A percentile compares a stretch with the other conserved stretches of the same genome.
Evolutionary conservation across 2,797 vertebrate genomes (phyloP).

Genomic region (Lagodon rhomboides): DNA sequence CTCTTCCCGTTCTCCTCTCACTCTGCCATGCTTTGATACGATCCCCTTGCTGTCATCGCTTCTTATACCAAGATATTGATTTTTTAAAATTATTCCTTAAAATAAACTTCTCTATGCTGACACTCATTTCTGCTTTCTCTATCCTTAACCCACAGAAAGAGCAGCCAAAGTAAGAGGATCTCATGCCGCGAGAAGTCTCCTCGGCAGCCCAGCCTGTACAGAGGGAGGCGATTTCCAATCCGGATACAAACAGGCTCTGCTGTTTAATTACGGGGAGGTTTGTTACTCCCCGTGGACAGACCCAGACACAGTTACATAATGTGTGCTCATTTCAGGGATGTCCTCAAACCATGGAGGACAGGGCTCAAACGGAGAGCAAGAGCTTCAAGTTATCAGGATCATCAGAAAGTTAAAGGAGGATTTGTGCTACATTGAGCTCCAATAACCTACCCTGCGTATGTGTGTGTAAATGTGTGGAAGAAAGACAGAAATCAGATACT

Average conservation of each 20-base stretch:
- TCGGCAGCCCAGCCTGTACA: neutral
- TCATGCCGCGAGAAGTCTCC: neutral
- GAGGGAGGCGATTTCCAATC: conserved; percentile 17
- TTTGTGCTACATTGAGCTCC: conserved; percentile 16
- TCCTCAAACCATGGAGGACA: conserved; percentile 29
- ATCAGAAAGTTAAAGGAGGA: conserved; percentile 22
- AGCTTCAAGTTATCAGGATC: neutral
- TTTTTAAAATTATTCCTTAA: conserved; percentile 33
- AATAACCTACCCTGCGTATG: neutral
- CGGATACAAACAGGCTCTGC: conserved; percentile 34
- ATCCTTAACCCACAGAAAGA: neutral
- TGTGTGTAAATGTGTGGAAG: conserved; percentile 5
- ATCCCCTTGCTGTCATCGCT: conserved; percentile 1
- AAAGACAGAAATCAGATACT: conserved; percentile 18
- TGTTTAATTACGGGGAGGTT: conserved; percentile 43
- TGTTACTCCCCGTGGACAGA: conserved; percentile 49
- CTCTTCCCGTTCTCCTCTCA: neutral
- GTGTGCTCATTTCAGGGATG: conserved; percentile 25
- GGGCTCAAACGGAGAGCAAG: neutral
- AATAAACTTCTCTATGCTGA: conserved; percentile 4
- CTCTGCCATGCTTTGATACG: conserved; percentile 16
- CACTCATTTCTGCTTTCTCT: neutral
- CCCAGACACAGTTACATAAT: conserved; percentile 55
- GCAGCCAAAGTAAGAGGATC: conserved; percentile 5
- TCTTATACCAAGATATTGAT: conserved; percentile 30